Evolutionary conservation across 2,797 vertebrate species (phyloP), one percentile per base, ranked within the genome.

Genomic region (Hybognathus amarus): DNA sequence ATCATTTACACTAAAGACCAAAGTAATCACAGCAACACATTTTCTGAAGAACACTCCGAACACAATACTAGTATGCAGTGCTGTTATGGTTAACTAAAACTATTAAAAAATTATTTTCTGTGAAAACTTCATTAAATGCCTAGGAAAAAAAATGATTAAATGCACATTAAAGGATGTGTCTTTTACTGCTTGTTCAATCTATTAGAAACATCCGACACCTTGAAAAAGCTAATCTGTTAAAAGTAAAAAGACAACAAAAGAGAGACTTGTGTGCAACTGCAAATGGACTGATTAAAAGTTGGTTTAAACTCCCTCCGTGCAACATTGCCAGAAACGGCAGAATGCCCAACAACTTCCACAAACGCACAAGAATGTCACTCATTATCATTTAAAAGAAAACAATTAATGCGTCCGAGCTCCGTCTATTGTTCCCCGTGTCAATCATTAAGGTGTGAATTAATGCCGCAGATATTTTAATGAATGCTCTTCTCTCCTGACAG

Each of bases 361-460:
- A 42, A 54, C 52, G 27, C 20, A 42, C 61, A 15, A 7, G 36
- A 36, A 63, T 24, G 56, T 84, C 80, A 77, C 59, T 87, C 77
- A 78, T 79, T 86, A 59, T 63, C 54, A 54, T 59, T 79, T 83
- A 75, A 88, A 86, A 88, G 82, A 50, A 78, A 82, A 82, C 79
- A 85, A 90, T 89, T 77, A 87, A 68, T 30, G 36, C 17, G 40
- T 47, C 27, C 54, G 18, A 30, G 40, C n/a, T 61, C 22, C 15
- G 54, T 77, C 83, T 77, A 68, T 75, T 73, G 87, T 82, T 78
- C 27, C 47, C 61, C 40, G 75, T 38, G 83, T 75, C 87, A 82
- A 77, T 88, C 86, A 79, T 85, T 84, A 82, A 83, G 85, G 81
- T 85, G 27, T 81, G 87, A 87, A 89, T 88, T 86, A 86, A 69